phyloP scores from a whole-genome alignment of 2,113 vertebrate species.

The Tetrax tetrax region DNA sequence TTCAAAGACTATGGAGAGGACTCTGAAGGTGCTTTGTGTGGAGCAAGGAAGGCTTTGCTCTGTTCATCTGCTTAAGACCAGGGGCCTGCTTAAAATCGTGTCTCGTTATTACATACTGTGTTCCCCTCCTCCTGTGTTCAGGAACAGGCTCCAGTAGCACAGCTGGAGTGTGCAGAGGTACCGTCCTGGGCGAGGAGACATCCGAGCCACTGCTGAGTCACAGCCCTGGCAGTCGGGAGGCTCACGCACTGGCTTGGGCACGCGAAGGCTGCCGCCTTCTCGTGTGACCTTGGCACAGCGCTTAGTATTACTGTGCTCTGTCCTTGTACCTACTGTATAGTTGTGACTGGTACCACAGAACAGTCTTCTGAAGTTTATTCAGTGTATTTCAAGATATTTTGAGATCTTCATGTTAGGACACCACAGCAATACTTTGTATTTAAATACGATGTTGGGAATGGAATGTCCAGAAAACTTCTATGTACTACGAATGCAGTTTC shows the following conservation, averaged over 20 bases:
- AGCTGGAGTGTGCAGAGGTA: not conserved
- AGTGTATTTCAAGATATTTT: not conserved
- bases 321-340: not conserved
- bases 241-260: not conserved
- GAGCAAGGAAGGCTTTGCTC: not conserved
- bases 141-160: not conserved
- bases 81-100: not conserved
- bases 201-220: not conserved
- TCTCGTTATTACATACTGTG: not conserved
- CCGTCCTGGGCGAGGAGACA: not conserved
- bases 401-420: not conserved
- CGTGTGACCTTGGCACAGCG: not conserved
- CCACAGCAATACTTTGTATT: not conserved
- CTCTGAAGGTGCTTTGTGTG: not conserved
- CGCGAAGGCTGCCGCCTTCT: fast-evolving
- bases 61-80: not conserved
- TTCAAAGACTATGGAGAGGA: not conserved
- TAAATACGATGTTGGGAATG: not conserved
- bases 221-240: not conserved
- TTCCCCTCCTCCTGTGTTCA: not conserved
- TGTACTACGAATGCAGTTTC: not conserved
- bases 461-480: not conserved
- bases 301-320: not conserved
- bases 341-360: not conserved
- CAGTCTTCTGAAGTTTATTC: not conserved